Evolutionary conservation across 2,797 vertebrate species (phyloP).

Genomic region (Notoglanidium macrostoma): DNA sequence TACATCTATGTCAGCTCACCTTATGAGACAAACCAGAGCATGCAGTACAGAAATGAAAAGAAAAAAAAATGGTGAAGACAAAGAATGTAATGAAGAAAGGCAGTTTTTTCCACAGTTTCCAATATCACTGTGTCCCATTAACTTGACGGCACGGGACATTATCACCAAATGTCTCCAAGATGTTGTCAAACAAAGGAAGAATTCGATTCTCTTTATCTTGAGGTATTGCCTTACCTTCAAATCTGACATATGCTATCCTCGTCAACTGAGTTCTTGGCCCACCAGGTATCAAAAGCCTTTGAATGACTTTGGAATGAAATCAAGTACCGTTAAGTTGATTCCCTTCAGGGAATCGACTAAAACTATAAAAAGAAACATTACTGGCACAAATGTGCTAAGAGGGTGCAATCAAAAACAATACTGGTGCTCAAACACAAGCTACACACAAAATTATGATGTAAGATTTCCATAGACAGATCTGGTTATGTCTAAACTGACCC

Average conservation of each 20-base stretch:
- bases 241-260: constrained; percentile 71
- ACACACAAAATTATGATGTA: constrained; percentile 19
- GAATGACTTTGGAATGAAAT: constrained; percentile 66
- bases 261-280: constrained; percentile 74
- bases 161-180: constrained; percentile 33
- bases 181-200: constrained; percentile 20
- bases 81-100: constrained; percentile 32
- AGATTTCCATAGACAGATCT: constrained; percentile 39
- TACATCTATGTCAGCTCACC: constrained; percentile 54
- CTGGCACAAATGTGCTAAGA: constrained; percentile 13
- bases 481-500: not conserved
- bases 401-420: constrained; percentile 5
- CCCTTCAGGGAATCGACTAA: constrained; percentile 6
- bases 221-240: constrained; percentile 71
- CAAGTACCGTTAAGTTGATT: constrained; percentile 32
- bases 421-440: not conserved
- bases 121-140: constrained; percentile 26
- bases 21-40: constrained; percentile 51
- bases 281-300: constrained; percentile 75
- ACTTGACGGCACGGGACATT: constrained; percentile 29
- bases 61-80: constrained; percentile 41
- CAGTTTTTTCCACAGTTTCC: constrained; percentile 58
- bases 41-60: constrained; percentile 41
- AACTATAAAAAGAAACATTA: constrained; percentile 3
- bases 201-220: constrained; percentile 17